Evolutionary conservation across 53 echinoderm and acorn worm genomes (phyloP).

Genomic region (Astropecten irregularis): DNA sequence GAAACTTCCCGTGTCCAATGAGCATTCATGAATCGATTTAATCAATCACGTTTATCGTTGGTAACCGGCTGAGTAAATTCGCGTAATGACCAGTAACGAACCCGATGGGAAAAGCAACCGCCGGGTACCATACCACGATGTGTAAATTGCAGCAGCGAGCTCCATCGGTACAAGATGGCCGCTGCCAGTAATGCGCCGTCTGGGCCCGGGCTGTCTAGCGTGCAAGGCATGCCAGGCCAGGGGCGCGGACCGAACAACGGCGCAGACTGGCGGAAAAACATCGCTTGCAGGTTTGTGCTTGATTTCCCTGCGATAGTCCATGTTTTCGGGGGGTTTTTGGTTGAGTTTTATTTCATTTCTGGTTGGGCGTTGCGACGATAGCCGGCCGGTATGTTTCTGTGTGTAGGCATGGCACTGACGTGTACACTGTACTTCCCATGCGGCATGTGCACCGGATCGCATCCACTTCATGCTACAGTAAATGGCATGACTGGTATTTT

Average conservation of each 20-base stretch:
- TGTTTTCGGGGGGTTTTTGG: not conserved
- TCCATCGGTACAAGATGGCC: slow-evolving; percentile 59
- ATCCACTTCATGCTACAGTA: too few species aligned
- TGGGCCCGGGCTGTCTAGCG: slow-evolving; percentile 56
- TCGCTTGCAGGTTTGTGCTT: slow-evolving; percentile 82
- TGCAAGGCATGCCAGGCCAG: slow-evolving; percentile 59
- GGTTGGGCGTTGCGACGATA: slow-evolving; percentile 1
- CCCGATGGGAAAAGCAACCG: not conserved
- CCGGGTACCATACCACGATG: not conserved
- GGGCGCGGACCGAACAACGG: slow-evolving; percentile 61
- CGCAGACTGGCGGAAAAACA: slow-evolving; percentile 86
- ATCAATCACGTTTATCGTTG: too few species aligned
- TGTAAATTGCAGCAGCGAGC: not conserved
- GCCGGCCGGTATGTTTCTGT: slow-evolving; percentile 37
- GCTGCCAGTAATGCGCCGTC: slow-evolving; percentile 64
- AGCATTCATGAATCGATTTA: too few species aligned
- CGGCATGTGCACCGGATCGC: not conserved
- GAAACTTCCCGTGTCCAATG: too few species aligned
- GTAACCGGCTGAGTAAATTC: too few species aligned
- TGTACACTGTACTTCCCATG: too few species aligned
- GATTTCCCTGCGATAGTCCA: not conserved
- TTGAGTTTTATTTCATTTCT: not conserved
- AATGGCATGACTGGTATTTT: slow-evolving; percentile 10
- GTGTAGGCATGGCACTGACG: too few species aligned
- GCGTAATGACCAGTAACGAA: too few species aligned